Evolutionary conservation across 2,888 invertebrate genomes (phyloP).

Genomic region (Platycnemis pennipes): DNA sequence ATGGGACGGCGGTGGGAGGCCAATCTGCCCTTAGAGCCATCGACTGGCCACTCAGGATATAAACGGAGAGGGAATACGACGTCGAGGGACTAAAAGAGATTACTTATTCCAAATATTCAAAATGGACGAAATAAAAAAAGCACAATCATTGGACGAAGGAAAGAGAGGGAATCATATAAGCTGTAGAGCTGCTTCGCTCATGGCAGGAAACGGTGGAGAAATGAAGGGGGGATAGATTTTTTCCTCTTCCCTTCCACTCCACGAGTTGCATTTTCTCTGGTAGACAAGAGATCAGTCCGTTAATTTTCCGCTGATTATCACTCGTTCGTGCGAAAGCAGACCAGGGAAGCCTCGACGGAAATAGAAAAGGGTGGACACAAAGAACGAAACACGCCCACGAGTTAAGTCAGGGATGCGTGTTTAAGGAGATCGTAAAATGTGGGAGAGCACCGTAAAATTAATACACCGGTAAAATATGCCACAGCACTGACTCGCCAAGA

Average conservation of each 20-base stretch:
- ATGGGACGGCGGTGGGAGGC: background rate
- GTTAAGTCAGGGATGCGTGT: background rate
- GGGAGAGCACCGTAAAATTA: background rate
- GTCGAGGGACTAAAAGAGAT: background rate
- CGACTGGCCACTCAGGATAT: background rate
- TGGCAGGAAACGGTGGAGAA: background rate
- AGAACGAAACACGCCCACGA: background rate
- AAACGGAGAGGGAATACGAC: background rate
- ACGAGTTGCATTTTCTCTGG: background rate
- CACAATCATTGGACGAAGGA: background rate
- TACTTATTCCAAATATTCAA: constrained; percentile 39
- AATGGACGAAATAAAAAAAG: background rate
- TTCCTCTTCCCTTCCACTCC: background rate
- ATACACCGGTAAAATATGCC: background rate
- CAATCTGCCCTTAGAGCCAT: background rate
- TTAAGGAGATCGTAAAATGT: background rate
- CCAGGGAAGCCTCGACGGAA: background rate
- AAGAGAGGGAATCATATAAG: background rate
- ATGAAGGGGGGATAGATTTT: background rate
- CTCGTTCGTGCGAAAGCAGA: background rate
- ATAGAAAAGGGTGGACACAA: background rate
- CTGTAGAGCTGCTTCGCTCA: background rate
- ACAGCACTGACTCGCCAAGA: background rate
- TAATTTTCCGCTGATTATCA: background rate
- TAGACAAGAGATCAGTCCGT: background rate